Percentiles rank a stretch among this genome's conserved stretches.
Conservation (phyloP, 2,888 invertebrate species). For the Nomada hirtipes region DNA sequence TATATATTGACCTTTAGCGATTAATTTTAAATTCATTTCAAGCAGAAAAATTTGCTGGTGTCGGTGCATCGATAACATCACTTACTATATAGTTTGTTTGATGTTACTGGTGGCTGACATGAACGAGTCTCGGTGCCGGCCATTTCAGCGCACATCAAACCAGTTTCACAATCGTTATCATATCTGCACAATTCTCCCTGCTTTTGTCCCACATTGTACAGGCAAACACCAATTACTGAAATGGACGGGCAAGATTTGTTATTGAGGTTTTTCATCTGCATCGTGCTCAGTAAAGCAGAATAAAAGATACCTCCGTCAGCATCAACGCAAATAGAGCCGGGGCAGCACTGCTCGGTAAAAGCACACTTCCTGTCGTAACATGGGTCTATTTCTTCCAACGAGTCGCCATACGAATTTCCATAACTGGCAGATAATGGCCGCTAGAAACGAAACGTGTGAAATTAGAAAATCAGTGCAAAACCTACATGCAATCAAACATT, state of each 20-base stretch:
- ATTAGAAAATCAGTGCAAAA: background rate
- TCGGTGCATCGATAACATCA: background rate
- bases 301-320: conserved; percentile 87
- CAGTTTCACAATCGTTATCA: conserved; percentile 94
- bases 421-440: conserved; percentile 77
- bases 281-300: background rate
- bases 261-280: background rate
- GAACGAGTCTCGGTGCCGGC: conserved; percentile 89
- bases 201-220: conserved; percentile 90
- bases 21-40: background rate
- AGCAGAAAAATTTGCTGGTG: background rate
- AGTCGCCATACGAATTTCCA: conserved; percentile 82
- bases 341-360: conserved; percentile 93
- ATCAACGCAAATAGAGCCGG: conserved; percentile 91
- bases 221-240: conserved; percentile 88
- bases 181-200: conserved; percentile 93
- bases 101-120: conserved; percentile 91
- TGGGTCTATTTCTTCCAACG: conserved; percentile 86
- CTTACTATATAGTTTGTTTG: conserved; percentile 91
- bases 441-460: conserved; percentile 61
- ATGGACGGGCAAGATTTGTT: conserved; percentile 42
- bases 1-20: conserved; percentile 41
- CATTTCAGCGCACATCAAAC: conserved; percentile 91
- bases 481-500: conserved; percentile 16
- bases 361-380: conserved; percentile 92